Evolutionary conservation across 2,888 invertebrate genomes (phyloP), one percentile per base, ranked within the genome.

Genomic region (Imbricaverruca yamaguchii): DNA sequence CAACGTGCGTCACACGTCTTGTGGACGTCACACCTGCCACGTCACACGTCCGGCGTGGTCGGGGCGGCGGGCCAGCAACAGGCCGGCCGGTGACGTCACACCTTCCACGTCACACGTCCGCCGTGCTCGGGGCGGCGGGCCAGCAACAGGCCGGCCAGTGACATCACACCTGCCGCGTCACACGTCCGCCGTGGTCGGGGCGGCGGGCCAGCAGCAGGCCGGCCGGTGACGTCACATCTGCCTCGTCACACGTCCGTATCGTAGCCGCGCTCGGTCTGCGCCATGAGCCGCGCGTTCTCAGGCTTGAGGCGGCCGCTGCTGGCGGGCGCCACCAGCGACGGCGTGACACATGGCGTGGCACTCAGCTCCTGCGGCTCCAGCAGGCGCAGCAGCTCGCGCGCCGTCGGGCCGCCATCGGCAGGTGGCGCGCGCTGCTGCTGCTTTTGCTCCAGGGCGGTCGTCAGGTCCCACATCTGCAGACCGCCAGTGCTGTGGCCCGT

Each of bases 381-480:
- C 83, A 98, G 90, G 57, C 93, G 92, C 85, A 98, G 91, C 83
- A 98, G 89, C 89, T 98, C 98, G 86, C 94, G 93, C 2, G 97
- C 92, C 0, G 93, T 92, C 59, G 98, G 98, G n/a, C 98, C 97
- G 83, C 96, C 96, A 84, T 93, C 93, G 7, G 88, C 69, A 56
- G 57, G 56, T n/a, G 57, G n/a, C 23, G 57, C 25, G 9, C 82
- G 82, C 79, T 78, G 81, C 80, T 84, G 83, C 63, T 82, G 82
- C 61, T 81, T 81, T 84, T 93, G 90, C 88, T 97, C 96, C 81
- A 98, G 89, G 21, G 96, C 97, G 15, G 96, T 98, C 21, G 97
- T 97, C 83, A 99, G 90, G 89, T 99, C 98, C 98, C 98, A 99
- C 94, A 98, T 96, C 89, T 97, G 97, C 83, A 97, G 93, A 74